phyloP scores from a whole-genome alignment of 2,888 invertebrate genomes.

The Dendrolimus houi region DNA sequence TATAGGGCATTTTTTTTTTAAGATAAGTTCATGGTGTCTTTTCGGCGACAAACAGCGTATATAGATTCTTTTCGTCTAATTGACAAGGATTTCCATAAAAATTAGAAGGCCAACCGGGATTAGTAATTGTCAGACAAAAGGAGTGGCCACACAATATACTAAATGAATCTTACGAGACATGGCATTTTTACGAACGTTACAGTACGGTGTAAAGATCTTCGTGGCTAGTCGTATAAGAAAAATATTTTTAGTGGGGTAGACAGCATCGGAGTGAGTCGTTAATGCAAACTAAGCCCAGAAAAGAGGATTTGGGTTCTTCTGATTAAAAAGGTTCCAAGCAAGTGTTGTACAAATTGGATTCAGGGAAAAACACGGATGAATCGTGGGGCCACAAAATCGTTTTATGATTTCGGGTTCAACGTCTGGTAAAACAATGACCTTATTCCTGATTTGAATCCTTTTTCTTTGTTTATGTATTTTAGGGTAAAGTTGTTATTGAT shows the following conservation, averaged over 20 bases:
- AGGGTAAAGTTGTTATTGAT: neutral
- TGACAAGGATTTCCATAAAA: too few species aligned
- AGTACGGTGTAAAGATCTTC: slow-evolving; percentile 6
- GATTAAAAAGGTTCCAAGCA: slow-evolving; percentile 38
- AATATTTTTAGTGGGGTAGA: slow-evolving; percentile 11
- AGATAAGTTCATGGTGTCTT: too few species aligned
- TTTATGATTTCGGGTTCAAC: slow-evolving; percentile 31
- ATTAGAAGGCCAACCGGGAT: too few species aligned
- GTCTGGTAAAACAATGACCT: slow-evolving; percentile 3
- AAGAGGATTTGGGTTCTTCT: slow-evolving; percentile 27
- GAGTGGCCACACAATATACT: too few species aligned
- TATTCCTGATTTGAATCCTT: neutral
- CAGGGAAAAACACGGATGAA: slow-evolving; percentile 29
- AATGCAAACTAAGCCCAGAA: slow-evolving; percentile 32
- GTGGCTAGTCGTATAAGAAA: slow-evolving; percentile 8
- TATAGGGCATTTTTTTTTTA: too few species aligned
- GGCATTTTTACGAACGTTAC: neutral
- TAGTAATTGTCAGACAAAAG: too few species aligned
- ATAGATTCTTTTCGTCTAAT: too few species aligned
- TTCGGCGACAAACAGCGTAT: too few species aligned
- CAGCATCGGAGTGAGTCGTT: slow-evolving; percentile 22
- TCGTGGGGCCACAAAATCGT: slow-evolving; percentile 31
- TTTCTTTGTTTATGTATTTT: too few species aligned
- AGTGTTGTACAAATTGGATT: slow-evolving; percentile 38
- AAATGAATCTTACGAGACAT: too few species aligned